Percentiles rank a stretch among this genome's conserved stretches.
Evolutionary conservation across 2,797 vertebrate genomes (phyloP).

Genomic region (Salmo trutta): DNA sequence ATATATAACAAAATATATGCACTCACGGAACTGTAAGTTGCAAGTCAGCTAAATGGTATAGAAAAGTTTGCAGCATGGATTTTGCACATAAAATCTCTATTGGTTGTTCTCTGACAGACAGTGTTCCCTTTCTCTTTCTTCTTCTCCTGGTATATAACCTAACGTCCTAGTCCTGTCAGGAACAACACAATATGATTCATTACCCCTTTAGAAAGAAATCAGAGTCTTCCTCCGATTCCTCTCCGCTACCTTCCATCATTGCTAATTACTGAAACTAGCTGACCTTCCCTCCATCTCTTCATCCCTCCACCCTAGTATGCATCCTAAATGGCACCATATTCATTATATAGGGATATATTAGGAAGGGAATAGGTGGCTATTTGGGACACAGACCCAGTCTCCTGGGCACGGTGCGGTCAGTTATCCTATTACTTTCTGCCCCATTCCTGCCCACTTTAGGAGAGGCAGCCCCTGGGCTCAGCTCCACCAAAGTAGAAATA

Average conservation of each 20-base stretch:
- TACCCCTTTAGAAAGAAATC: constrained; percentile 32
- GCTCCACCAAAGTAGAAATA: background rate
- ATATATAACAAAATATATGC: background rate
- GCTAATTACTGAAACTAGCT: constrained; percentile 54
- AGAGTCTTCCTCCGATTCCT: constrained; percentile 1
- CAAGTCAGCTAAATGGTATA: background rate
- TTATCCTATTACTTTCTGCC: background rate
- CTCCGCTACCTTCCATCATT: constrained; percentile 42
- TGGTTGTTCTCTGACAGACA: background rate
- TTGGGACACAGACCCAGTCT: background rate
- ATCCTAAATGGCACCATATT: background rate
- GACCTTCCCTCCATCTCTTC: constrained; percentile 71
- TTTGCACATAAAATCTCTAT: background rate
- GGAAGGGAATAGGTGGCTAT: background rate
- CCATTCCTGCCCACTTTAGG: background rate
- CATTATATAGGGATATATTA: too few relatives aligned
- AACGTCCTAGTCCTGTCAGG: constrained; percentile 28
- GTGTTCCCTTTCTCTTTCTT: constrained; percentile 6
- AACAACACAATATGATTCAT: constrained; percentile 47
- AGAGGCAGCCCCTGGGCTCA: background rate
- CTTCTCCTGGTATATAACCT: constrained; percentile 3
- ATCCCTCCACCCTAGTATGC: background rate
- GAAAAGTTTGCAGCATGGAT: background rate
- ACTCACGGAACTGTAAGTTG: background rate
- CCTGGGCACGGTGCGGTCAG: background rate